Conservation (phyloP, 35 echinoderm and acorn worm genomes). For the Hemicentrotus pulcherrimus region DNA sequence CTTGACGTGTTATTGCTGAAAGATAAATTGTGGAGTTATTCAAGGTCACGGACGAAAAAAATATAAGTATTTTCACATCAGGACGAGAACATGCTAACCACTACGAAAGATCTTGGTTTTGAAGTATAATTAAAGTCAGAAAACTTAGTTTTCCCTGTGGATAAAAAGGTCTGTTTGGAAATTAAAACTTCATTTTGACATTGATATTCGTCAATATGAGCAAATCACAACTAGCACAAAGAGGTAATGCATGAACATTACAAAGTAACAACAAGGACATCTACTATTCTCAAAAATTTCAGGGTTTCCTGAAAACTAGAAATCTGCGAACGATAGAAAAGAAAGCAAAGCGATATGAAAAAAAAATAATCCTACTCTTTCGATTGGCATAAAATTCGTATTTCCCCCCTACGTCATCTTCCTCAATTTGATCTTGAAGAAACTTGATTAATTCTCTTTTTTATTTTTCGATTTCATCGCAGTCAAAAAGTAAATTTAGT, state of each 20-base stretch:
- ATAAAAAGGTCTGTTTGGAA: not conserved
- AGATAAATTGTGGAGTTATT: not conserved
- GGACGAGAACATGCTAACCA: not conserved
- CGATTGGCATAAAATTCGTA: too few relatives aligned
- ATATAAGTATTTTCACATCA: not conserved
- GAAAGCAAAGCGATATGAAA: too few relatives aligned
- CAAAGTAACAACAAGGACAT: too few relatives aligned
- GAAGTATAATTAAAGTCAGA: not conserved
- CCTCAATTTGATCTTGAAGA: not conserved
- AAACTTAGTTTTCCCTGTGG: not conserved
- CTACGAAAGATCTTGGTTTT: not conserved
- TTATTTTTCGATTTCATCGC: not conserved
- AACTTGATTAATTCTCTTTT: not conserved
- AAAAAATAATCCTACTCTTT: too few relatives aligned
- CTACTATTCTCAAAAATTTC: too few relatives aligned
- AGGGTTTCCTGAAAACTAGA: too few relatives aligned
- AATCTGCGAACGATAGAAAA: too few relatives aligned
- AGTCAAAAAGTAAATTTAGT: not conserved
- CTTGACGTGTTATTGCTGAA: not conserved
- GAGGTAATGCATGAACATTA: too few relatives aligned
- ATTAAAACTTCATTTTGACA: not conserved
- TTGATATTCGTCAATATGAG: too few relatives aligned
- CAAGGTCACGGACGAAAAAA: not conserved
- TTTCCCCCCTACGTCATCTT: not conserved
- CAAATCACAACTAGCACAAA: too few relatives aligned